These are phyloP conservation scores for Caenorhabditis becei DNA, from an alignment of 2,888 invertebrate species.

Conservation along the genomic window DNA sequence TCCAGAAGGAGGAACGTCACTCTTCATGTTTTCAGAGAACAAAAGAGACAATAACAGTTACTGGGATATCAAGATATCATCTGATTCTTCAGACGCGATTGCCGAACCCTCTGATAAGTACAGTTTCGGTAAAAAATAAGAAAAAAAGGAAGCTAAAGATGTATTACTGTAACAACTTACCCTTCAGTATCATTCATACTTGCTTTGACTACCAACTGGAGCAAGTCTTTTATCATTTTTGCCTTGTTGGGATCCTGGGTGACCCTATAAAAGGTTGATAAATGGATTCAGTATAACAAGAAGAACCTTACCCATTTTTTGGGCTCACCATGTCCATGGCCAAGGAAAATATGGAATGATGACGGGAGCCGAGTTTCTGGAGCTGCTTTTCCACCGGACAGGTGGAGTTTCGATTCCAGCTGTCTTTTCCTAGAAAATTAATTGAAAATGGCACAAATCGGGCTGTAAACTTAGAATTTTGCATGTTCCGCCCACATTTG, in stretches of 20 bases:
- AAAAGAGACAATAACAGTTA: too few relatives aligned
- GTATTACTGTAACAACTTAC: too few relatives aligned
- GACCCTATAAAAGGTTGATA: background rate
- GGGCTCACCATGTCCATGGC: conserved; percentile 7
- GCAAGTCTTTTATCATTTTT: background rate
- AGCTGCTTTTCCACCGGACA: conserved; percentile 20
- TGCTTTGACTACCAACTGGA: background rate
- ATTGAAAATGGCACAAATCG: conserved; percentile 22
- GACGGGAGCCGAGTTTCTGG: conserved; percentile 12
- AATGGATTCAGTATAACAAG: background rate
- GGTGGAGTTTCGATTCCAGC: conserved; percentile 23
- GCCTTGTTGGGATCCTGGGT: background rate
- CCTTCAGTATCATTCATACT: conserved; percentile 24
- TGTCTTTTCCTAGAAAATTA: conserved; percentile 29
- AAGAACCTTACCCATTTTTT: background rate
- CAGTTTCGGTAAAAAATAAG: too few relatives aligned
- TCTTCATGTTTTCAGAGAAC: too few relatives aligned
- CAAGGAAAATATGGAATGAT: conserved; percentile 23
- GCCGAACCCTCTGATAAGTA: too few relatives aligned
- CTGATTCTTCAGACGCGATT: too few relatives aligned
- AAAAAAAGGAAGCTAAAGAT: too few relatives aligned
- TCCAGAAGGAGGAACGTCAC: background rate
- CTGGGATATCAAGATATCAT: too few relatives aligned
- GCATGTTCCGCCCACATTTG: background rate
- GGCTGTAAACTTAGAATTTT: background rate